Percentiles rank a stretch among this genome's conserved stretches.
Conservation (phyloP, 1,140 invertebrate species). For the Camponotus vicinus region DNA sequence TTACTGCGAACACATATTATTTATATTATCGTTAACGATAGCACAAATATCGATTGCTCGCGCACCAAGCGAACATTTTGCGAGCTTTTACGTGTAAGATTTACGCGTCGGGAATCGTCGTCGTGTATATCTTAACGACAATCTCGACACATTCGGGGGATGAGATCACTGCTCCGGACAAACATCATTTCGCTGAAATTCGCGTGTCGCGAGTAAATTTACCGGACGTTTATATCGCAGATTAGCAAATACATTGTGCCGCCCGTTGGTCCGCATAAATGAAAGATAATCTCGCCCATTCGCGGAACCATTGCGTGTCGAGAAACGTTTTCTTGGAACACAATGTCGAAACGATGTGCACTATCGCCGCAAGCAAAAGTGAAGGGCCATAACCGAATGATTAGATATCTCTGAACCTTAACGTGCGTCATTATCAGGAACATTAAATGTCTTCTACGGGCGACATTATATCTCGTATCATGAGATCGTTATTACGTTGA, state of each 20-base stretch:
- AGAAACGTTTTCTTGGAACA: conserved; percentile 53
- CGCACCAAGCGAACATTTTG: neutral
- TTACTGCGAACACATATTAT: conserved; percentile 39
- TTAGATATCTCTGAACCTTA: conserved; percentile 52
- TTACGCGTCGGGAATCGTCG: conserved; percentile 40
- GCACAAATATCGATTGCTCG: conserved; percentile 27
- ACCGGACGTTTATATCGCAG: conserved; percentile 56
- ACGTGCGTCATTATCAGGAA: conserved; percentile 48
- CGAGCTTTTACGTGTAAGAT: conserved; percentile 28
- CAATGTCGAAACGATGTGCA: conserved; percentile 56
- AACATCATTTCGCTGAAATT: conserved; percentile 53
- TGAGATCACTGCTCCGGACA: conserved; percentile 33
- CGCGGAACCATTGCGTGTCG: conserved; percentile 45
- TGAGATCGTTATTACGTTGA: conserved; percentile 28
- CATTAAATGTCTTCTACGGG: conserved; percentile 42
- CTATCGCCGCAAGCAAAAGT: conserved; percentile 41
- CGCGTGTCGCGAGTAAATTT: conserved; percentile 58
- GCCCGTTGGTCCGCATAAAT: conserved; percentile 29
- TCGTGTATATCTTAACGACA: conserved; percentile 59
- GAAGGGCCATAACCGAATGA: conserved; percentile 51
- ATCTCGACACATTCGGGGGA: conserved; percentile 50
- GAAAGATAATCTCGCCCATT: conserved; percentile 57
- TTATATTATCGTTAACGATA: conserved; percentile 25
- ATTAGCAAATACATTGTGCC: conserved; percentile 54
- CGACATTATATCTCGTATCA: conserved; percentile 37